These are phyloP conservation scores for Xenus cinereus DNA, from an alignment of 2,113 vertebrate genomes.

Conservation along the genomic window DNA sequence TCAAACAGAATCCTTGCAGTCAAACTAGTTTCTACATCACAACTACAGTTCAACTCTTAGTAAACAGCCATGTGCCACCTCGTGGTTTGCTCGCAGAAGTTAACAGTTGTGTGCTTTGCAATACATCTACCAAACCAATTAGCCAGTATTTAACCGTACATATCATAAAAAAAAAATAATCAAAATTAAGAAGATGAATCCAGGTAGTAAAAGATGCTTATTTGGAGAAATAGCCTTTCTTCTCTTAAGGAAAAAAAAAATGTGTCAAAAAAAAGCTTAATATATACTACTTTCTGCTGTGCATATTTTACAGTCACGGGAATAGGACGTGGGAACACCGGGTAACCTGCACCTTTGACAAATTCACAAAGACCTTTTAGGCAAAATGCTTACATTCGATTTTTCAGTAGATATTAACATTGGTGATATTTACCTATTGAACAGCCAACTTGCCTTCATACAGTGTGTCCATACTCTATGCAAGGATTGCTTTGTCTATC, in stretches of 20 bases:
- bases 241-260: not conserved
- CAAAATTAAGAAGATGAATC: not conserved
- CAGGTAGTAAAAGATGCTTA: not conserved
- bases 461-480: not conserved
- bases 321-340: not conserved
- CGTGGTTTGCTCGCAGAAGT: not conserved
- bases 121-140: not conserved
- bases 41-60: not conserved
- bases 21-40: not conserved
- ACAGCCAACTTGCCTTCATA: constrained; percentile 37
- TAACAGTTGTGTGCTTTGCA: not conserved
- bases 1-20: not conserved
- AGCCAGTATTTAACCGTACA: not conserved
- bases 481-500: not conserved
- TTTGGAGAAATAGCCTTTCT: not conserved
- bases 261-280: not conserved
- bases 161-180: not conserved
- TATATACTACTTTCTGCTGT: not conserved
- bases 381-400: constrained; percentile 1
- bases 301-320: not conserved
- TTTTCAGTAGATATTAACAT: not conserved
- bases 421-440: not conserved
- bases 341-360: not conserved
- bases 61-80: not conserved
- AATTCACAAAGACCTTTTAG: not conserved